A percentile compares a stretch with the other conserved stretches of the same genome.
Evolutionary conservation across 2,797 vertebrate genomes (phyloP).

Genomic region (Enteromius argenteus): DNA sequence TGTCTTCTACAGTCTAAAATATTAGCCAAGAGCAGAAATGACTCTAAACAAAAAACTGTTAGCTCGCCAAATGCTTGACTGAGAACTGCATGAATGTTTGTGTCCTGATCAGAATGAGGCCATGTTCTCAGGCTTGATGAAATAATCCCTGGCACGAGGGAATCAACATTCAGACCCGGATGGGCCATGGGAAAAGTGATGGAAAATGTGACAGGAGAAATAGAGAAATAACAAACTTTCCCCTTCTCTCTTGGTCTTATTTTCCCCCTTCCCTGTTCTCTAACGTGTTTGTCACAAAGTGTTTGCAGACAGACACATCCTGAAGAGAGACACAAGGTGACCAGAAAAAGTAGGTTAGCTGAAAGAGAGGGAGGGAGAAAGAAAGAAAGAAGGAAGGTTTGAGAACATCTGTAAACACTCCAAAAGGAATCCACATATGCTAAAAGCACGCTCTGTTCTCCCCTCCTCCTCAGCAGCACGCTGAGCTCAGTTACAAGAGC

Average conservation of each 20-base stretch:
- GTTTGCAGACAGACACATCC: conserved; percentile 34
- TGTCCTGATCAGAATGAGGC: conserved; percentile 17
- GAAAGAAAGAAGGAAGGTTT: conserved; percentile 45
- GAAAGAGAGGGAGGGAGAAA: conserved; percentile 44
- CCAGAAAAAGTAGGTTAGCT: conserved; percentile 61
- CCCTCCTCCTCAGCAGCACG: conserved; percentile 16
- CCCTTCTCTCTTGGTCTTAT: not conserved
- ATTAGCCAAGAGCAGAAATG: not conserved
- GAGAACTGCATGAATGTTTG: conserved; percentile 31
- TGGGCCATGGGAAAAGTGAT: conserved; percentile 34
- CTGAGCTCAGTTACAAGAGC: conserved; percentile 11
- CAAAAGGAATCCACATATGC: conserved; percentile 64
- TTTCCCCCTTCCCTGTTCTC: not conserved
- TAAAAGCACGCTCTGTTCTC: conserved; percentile 79
- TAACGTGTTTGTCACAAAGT: conserved; percentile 16
- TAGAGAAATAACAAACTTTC: conserved; percentile 44
- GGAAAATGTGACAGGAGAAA: conserved; percentile 54
- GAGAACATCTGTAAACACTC: conserved; percentile 63
- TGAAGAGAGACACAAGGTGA: conserved; percentile 44
- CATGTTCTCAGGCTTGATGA: conserved; percentile 41
- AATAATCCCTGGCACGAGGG: conserved; percentile 38
- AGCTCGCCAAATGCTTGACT: not conserved
- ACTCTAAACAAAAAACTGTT: conserved; percentile 32
- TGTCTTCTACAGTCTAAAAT: not conserved
- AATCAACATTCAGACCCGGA: conserved; percentile 36